These are phyloP conservation scores for Hedychridium roseum DNA, from an alignment of 2,888 invertebrate genomes.

Conservation along the genomic window DNA sequence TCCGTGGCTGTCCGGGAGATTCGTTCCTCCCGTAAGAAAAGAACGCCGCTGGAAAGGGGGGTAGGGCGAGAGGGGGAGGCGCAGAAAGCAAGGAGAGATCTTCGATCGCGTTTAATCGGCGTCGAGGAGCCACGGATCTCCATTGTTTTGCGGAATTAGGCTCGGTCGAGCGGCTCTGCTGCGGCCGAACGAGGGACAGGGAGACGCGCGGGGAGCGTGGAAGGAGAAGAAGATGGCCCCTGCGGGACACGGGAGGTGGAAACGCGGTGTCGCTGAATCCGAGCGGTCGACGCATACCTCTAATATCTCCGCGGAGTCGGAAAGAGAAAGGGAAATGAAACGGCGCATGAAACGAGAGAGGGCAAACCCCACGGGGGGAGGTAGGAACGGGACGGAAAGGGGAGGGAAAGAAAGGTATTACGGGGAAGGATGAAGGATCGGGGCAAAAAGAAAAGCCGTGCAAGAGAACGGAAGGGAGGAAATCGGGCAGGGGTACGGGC, in stretches of 20 bases:
- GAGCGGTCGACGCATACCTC: conserved; percentile 46
- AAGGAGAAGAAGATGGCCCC: conserved; percentile 13
- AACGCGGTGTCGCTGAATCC: conserved; percentile 19
- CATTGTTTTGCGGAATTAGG: conserved; percentile 49
- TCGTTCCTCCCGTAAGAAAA: too few species aligned
- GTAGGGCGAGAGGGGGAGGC: conserved; percentile 3
- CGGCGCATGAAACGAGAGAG: too few species aligned
- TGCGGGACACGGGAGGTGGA: conserved; percentile 14
- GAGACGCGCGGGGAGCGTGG: background rate
- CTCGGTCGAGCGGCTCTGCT: conserved; percentile 21
- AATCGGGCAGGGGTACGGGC: too few species aligned
- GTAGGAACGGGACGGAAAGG: too few species aligned
- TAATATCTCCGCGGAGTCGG: conserved; percentile 42
- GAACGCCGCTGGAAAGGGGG: background rate
- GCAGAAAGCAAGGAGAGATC: conserved; percentile 13
- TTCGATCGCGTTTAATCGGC: conserved; percentile 22
- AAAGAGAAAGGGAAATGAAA: conserved; percentile 2
- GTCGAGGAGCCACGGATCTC: conserved; percentile 19
- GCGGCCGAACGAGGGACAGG: background rate
- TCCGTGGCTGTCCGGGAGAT: too few species aligned
- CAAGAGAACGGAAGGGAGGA: too few species aligned
- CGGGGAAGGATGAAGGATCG: too few species aligned
- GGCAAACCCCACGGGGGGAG: too few species aligned
- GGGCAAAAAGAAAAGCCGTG: too few species aligned
- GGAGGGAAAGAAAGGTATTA: too few species aligned